Percentiles rank a stretch among this genome's conserved stretches.
phyloP scores from a whole-genome alignment of 2,797 vertebrate genomes.

The Hyperoplus immaculatus region DNA sequence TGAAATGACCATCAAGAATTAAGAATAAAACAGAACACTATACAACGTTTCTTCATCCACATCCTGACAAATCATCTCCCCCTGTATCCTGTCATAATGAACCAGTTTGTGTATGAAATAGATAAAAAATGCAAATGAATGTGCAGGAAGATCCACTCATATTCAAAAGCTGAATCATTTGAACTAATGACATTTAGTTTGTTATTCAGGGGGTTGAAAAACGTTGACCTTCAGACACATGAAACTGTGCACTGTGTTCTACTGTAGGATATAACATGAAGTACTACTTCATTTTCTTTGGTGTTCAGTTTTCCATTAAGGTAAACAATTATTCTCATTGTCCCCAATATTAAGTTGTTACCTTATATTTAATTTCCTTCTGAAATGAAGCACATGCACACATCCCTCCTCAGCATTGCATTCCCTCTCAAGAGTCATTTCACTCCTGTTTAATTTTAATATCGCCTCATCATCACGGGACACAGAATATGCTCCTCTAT shows the following conservation, averaged over 20 bases:
- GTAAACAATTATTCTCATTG: neutral
- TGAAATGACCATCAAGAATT: too few species aligned
- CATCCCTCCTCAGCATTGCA: neutral
- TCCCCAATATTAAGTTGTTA: neutral
- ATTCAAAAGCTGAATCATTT: neutral
- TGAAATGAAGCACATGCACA: slow-evolving; percentile 2
- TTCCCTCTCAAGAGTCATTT: slow-evolving; percentile 29
- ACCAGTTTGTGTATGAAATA: too few species aligned
- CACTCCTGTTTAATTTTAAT: slow-evolving; percentile 29
- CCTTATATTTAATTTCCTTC: neutral
- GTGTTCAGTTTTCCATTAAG: neutral
- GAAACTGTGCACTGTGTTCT: neutral
- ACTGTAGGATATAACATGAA: neutral
- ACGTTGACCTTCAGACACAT: slow-evolving; percentile 13
- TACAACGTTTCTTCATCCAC: too few species aligned
- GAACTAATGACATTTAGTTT: neutral
- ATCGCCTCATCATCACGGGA: slow-evolving; percentile 10
- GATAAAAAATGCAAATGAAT: too few species aligned
- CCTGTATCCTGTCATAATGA: too few species aligned
- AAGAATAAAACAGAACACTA: too few species aligned
- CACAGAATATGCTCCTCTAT: slow-evolving; percentile 16
- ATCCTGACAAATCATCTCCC: too few species aligned
- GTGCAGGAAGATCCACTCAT: neutral
- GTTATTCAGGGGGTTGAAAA: neutral
- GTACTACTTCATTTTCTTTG: neutral